These are phyloP conservation scores for Mesochorus sp. DNA, from an alignment of 2,888 invertebrate genomes.

Conservation along the genomic window DNA sequence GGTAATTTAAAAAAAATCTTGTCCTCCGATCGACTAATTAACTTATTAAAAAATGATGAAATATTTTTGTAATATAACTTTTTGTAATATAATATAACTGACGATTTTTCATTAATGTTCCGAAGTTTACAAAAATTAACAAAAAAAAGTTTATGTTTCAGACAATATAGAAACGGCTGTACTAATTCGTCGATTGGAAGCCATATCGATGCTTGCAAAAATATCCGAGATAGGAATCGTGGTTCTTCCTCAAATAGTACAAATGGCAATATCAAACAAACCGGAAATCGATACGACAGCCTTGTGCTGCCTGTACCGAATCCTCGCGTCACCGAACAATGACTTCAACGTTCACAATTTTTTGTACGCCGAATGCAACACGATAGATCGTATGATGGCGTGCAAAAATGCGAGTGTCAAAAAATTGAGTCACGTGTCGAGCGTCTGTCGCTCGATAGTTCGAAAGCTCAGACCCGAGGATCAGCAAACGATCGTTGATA, in stretches of 20 bases:
- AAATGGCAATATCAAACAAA: conserved; percentile 62
- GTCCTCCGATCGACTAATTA: too few relatives aligned
- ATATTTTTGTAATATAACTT: too few relatives aligned
- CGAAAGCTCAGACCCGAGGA: conserved; percentile 80
- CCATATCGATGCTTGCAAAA: conserved; percentile 70
- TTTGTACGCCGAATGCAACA: conserved; percentile 80
- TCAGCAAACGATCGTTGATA: conserved; percentile 82
- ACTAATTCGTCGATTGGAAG: conserved; percentile 70
- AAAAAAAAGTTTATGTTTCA: conserved; percentile 61
- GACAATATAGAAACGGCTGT: conserved; percentile 59
- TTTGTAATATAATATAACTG: too few relatives aligned
- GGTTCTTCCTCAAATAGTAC: conserved; percentile 72
- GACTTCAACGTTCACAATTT: conserved; percentile 78
- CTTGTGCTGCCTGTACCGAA: conserved; percentile 68
- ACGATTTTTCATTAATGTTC: too few relatives aligned
- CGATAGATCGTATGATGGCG: conserved; percentile 81
- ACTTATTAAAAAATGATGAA: background rate
- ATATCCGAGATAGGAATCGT: conserved; percentile 69
- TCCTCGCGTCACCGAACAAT: conserved; percentile 32
- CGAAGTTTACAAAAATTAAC: too few relatives aligned
- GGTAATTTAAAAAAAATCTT: too few relatives aligned
- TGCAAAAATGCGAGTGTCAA: conserved; percentile 68
- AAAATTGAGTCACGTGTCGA: conserved; percentile 80
- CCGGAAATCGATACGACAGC: conserved; percentile 66
- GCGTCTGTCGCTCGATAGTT: conserved; percentile 82